Evolutionary conservation across 2,797 vertebrate species (phyloP), one percentile per base, ranked within the genome.

Genomic region (Gambusia yucatana): DNA sequence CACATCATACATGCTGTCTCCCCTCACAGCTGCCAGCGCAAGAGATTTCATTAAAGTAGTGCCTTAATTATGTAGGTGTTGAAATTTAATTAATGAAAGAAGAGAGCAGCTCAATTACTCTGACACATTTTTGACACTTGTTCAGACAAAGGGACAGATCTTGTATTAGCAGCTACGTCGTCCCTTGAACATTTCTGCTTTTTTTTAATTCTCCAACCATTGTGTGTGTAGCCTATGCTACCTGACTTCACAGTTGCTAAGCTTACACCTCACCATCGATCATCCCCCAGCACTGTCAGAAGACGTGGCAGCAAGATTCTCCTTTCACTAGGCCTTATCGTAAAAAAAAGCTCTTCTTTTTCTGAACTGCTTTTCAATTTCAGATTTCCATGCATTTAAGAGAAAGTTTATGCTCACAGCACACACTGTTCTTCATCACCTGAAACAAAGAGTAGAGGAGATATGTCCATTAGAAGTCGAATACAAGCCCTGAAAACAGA

Each of bases 11-110:
- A 95, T 92, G 93, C 88, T 83, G 90, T 89, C 90, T 93, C 77
- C 80, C 79, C 76, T 96, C 91, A 91, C 89, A 90, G 84, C 86
- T 95, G 87, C n/a, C 87, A 96, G 92, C 92, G 80, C 90, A 82
- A 92, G 94, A 95, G 92, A 96, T 96, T 91, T 96, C 88, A 96
- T 97, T 96, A 95, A 96, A 96, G 88, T 92, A 85, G 87, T 87
- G 92, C 91, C 94, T 96, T 97, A 96, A 97, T 97, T 95, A 96
- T 94, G 93, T 94, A 96, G 94, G 95, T 97, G 95, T 95, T 95
- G 94, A 96, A 94, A 91, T 95, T 89, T 96, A 96, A 97, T 98
- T 96, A 97, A 97, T 95, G 91, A 96, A 95, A 96, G 94, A 90
- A 86, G 90, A 93, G 91, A 82, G 90, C 91, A 92, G 93, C 89